Base-by-base conservation (phyloP, 64 coral and sea anemone genomes). In the Dendronephthya gigantea region DNA sequence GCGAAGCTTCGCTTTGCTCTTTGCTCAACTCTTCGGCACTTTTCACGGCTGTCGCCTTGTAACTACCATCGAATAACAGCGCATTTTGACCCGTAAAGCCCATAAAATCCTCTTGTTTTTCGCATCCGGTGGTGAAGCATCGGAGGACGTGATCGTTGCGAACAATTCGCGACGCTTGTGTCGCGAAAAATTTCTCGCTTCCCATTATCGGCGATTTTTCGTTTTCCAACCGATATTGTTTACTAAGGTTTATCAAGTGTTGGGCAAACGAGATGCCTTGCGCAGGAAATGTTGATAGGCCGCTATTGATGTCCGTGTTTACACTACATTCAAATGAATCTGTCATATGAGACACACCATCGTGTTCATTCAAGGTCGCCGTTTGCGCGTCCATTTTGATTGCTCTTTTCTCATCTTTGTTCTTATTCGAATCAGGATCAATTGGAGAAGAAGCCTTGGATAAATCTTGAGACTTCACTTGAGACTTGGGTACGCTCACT, bases 21-120 rank as follows among this genome's bases (percentile, higher is more conserved):
- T 79, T 79, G 72, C 72, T 79, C 28, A 79, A 79, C 17, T 79
- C 72, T 34, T 79, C 72, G n/a, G 72, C 72, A 29, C 72, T 79
- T 79, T 79, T 79, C 72, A 79, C 72, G 30, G 72, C 30, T 36
- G 72, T 36, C 15, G 72, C 15, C 2, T 33, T 39, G 36, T 79
- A 79, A 79, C 8, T 79, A 7, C 19, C 55, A 29, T 79, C 72
- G 17, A 79, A 79, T 39, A 79, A 79, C 30, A 79, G 8, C 12
- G 72, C 30, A 79, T 35, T 79, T 3, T 79, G 19, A 36, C 30
- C 72, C 2, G 30, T 15, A 79, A 79, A 39, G 25, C 72, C 72
- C 72, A 79, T 79, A 79, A 79, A 79, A 34, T 79, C 72, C 72
- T 79, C 72, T 34, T 39, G 30, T 35, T 79, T 79, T 9, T 79